Base-by-base conservation (phyloP, 2,888 invertebrate species). In the Parnassius apollo region DNA sequence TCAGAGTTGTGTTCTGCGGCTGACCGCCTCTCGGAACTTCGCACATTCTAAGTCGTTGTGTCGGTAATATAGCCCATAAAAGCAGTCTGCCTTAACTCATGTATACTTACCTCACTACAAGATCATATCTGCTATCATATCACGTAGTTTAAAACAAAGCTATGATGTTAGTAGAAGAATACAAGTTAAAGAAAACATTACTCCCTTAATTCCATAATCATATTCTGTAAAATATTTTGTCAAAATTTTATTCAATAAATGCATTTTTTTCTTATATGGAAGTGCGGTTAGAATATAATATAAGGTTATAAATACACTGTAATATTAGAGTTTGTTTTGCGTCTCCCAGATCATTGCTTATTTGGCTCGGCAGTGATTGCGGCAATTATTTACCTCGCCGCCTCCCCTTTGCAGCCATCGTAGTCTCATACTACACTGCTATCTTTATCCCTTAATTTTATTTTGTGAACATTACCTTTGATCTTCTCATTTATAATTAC, bases 341-440 rank as follows among this genome's bases (percentile, higher is more conserved):
- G 71, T 72, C 71, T 69, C 71, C 71, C 69, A 72, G 75, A 79
- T 80, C 76, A 76, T 75, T 77, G 81, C 77, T 80, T 80, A 81
- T 81, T 81, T 80, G 81, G 81, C 78, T 81, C 76, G 81, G 77
- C 81, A 78, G 78, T 84, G 86, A 88, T 88, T 86, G 83, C 75
- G 67, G 81, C 80, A 83, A 89, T 88, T 85, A 88, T 79, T 88
- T 84, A 88, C 83, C 76, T 81, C 81, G 73, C 76, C 83, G 81
- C 83, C 78, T 79, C 76, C 78, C 77, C 77, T 79, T 72, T 69
- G 68, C 69, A 65, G 53, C 46, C n/a, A 9, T n/a, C 49, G 13
- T 13, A 49, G 13, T 49, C 13, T 13, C 9, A 49, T 11, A 46
- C 46, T 46, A 11, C n/a, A 46, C 46, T 4, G 46, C 2, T 46